phyloP scores from a whole-genome alignment of 1,140 invertebrate genomes.

The Wasmannia auropunctata region DNA sequence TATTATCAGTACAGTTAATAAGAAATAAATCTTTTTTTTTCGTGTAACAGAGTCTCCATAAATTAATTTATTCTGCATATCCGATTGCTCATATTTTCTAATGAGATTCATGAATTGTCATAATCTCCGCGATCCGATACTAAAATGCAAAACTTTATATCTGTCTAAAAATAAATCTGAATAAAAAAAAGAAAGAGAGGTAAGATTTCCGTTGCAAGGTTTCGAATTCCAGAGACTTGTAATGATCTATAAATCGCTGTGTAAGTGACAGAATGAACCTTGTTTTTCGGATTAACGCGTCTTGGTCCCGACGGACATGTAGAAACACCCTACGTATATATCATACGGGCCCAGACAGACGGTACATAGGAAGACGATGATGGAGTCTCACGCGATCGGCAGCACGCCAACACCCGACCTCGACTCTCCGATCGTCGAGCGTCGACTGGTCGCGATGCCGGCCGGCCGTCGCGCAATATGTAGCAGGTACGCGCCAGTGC shows the following conservation, averaged over 20 bases:
- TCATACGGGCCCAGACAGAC: not conserved
- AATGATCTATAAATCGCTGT: not conserved
- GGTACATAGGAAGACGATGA: not conserved
- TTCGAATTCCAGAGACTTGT: not conserved
- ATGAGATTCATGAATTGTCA: not conserved
- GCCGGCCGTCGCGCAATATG: constrained; percentile 62
- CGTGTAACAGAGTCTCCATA: not conserved
- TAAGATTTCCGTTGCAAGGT: not conserved
- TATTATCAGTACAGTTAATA: not conserved
- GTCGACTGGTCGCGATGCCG: constrained; percentile 63
- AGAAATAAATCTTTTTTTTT: not conserved
- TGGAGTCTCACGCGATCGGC: constrained; percentile 32
- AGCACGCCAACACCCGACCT: constrained; percentile 33
- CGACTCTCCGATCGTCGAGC: constrained; percentile 66
- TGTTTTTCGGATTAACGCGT: constrained; percentile 1
- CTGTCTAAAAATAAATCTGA: not conserved
- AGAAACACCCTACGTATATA: not conserved
- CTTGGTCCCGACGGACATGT: not conserved
- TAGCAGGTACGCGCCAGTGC: constrained; percentile 42
- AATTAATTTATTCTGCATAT: constrained; percentile 4
- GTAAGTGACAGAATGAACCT: not conserved
- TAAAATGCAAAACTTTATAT: not conserved
- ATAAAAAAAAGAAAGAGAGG: not conserved
- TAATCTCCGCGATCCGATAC: not conserved
- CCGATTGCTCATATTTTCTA: not conserved